Base-by-base conservation (phyloP, 2,797 vertebrate species). In the Agapornis canus region DNA sequence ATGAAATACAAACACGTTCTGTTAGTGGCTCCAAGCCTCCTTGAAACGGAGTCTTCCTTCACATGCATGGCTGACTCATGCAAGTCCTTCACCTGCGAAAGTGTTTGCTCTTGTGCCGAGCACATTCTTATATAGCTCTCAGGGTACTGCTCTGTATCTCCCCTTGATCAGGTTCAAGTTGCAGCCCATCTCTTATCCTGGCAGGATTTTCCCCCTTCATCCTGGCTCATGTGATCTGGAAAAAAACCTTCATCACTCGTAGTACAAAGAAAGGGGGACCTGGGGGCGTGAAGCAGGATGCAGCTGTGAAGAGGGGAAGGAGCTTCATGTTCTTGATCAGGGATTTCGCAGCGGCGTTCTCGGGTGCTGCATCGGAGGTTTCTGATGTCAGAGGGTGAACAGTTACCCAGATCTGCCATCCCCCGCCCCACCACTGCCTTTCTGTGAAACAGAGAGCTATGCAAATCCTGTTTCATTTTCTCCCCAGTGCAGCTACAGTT, bases 151-250 rank as follows among this genome's bases (percentile, higher is more conserved):
- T 96, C 94, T 89, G 97, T 94, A 96, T 96, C 95, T 95, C 88
- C 86, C 37, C 90, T 87, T 85, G 95, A 86, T 91, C 97, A 72
- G 92, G 88, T 82, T 97, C 69, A 48, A 78, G 92, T 96, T 18
- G 95, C 93, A 92, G 97, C 96, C 92, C 97, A 93, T 95, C 89
- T 97, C 94, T 76, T 93, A 81, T 98, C 98, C 97, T 97, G 96
- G 94, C 91, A 97, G 97, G 97, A 98, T 98, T 97, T 96, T 98
- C 94, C 98, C 96, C 97, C 97, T 96, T 96, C 97, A 98, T 98
- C 97, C 97, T 97, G 97, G 76, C 97, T 98, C 97, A 98, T 97
- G 98, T 98, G 98, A 98, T 94, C 95, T 95, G 98, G 98, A 98
- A 98, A 98, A 98, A 98, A 97, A 95, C 35, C 94, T 98, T 98